These are phyloP conservation scores for Uropetala carovei DNA, from an alignment of 2,888 invertebrate species.

Conservation along the genomic window DNA sequence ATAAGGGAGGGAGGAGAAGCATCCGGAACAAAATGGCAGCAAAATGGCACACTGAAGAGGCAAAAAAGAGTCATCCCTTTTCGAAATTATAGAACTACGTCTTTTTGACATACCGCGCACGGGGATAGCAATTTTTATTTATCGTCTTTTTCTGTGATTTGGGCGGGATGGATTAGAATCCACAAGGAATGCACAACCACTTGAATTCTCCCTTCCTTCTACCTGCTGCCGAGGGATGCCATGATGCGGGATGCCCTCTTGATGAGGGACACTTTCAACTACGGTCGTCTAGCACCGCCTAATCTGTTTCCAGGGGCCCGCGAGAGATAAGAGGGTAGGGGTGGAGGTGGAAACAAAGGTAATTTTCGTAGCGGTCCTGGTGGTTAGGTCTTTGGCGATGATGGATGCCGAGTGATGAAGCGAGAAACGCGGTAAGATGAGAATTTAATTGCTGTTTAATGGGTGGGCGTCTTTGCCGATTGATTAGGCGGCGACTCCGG, in stretches of 20 bases:
- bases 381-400: constrained; percentile 21
- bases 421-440: constrained; percentile 43
- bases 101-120: too few relatives aligned
- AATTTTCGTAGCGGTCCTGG: constrained; percentile 31
- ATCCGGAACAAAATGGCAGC: background rate
- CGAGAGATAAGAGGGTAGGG: background rate
- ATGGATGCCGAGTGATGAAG: background rate
- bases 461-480: constrained; percentile 54
- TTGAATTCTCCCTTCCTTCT: too few relatives aligned
- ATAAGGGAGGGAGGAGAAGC: background rate
- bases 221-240: too few relatives aligned
- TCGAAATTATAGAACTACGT: too few relatives aligned
- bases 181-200: too few relatives aligned
- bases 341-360: background rate
- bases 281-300: background rate
- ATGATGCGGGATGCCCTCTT: background rate
- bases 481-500: background rate
- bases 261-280: background rate
- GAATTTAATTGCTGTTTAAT: constrained; percentile 63
- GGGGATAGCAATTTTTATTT: too few relatives aligned
- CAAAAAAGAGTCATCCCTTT: too few relatives aligned
- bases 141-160: too few relatives aligned
- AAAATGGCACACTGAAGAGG: too few relatives aligned
- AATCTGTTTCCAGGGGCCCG: background rate
- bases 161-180: too few relatives aligned